Conservation (phyloP, 2,888 invertebrate genomes). For the Pollenia angustigena region DNA sequence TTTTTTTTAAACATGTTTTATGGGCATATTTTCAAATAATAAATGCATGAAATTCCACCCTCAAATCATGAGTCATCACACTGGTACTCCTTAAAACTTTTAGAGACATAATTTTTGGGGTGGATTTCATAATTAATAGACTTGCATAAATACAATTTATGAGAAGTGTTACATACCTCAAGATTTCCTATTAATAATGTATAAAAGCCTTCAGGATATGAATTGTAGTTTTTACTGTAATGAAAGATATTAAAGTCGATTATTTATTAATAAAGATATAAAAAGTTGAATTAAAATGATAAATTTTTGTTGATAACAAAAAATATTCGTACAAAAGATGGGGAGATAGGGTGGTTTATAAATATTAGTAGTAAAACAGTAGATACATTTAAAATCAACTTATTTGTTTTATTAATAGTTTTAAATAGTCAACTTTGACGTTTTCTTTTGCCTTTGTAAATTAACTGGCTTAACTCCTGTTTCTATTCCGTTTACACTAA, state of each 20-base stretch:
- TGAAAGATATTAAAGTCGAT: background rate
- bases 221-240: conserved; percentile 17
- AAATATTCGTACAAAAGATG: too few relatives aligned
- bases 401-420: too few relatives aligned
- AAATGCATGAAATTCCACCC: too few relatives aligned
- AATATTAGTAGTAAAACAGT: too few relatives aligned
- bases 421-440: too few relatives aligned
- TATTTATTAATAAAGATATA: background rate
- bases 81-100: conserved; percentile 4
- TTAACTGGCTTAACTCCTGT: background rate
- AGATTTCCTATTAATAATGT: conserved; percentile 30
- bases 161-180: conserved; percentile 42
- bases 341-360: too few relatives aligned
- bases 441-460: too few relatives aligned
- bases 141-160: conserved; percentile 1
- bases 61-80: conserved; percentile 34
- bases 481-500: background rate
- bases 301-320: too few relatives aligned
- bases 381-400: too few relatives aligned
- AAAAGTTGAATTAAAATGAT: background rate
- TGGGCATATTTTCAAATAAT: too few relatives aligned
- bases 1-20: too few relatives aligned
- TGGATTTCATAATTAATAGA: conserved; percentile 49
- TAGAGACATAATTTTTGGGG: background rate
- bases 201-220: background rate